Percentiles rank a stretch among this genome's conserved stretches.
Conservation (phyloP, 1,140 invertebrate genomes). For the Psilanteris sp. region DNA sequence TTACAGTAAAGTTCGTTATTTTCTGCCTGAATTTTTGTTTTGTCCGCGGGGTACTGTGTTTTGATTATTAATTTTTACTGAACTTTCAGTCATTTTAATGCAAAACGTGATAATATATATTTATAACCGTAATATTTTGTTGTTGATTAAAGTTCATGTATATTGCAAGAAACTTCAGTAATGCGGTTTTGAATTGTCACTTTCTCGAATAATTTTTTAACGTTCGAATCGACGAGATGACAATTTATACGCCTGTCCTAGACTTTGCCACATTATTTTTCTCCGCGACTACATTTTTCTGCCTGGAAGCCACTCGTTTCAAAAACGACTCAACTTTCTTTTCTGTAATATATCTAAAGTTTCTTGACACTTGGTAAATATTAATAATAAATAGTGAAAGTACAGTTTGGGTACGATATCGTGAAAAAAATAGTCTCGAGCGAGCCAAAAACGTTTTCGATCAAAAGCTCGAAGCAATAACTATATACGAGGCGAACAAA, state of each 20-base stretch:
- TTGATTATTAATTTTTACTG: too few relatives aligned
- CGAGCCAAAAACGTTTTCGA: too few relatives aligned
- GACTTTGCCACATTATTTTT: slow-evolving; percentile 35
- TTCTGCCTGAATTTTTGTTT: too few relatives aligned
- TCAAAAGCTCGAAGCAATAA: too few relatives aligned
- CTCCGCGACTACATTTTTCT: slow-evolving; percentile 16
- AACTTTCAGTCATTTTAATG: too few relatives aligned
- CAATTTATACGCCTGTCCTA: slow-evolving; percentile 33
- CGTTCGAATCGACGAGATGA: slow-evolving; percentile 29
- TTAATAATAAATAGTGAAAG: slow-evolving; percentile 24
- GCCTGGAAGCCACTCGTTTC: slow-evolving; percentile 5
- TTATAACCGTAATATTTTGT: too few relatives aligned
- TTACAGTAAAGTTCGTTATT: too few relatives aligned
- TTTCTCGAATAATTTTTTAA: slow-evolving; percentile 23
- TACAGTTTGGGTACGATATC: neutral
- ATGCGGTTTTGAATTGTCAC: slow-evolving; percentile 20
- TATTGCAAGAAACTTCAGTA: too few relatives aligned
- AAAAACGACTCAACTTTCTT: slow-evolving; percentile 36
- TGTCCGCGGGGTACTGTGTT: too few relatives aligned
- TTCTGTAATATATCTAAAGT: slow-evolving; percentile 9
- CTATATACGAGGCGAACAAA: too few relatives aligned
- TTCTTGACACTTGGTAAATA: slow-evolving; percentile 1
- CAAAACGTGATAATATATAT: too few relatives aligned
- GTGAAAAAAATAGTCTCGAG: neutral
- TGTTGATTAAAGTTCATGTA: too few relatives aligned